Evolutionary conservation across 2,888 invertebrate genomes (phyloP).

Genomic region (Agelastica alni): DNA sequence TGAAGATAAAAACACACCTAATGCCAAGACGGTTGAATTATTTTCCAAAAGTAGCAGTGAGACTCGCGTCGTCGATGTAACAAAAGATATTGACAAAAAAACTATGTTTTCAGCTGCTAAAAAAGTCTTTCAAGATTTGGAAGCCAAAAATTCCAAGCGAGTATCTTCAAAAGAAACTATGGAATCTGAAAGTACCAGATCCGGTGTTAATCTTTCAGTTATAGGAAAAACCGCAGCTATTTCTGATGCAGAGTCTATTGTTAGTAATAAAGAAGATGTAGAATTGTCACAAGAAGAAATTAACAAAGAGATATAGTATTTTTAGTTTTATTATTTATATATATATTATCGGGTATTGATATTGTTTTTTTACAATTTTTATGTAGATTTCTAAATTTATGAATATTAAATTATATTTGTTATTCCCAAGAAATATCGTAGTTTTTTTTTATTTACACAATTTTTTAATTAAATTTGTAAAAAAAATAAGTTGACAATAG

Average conservation of each 20-base stretch:
- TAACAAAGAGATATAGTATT: not conserved
- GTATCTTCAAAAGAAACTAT: not conserved
- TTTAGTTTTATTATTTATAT: not conserved
- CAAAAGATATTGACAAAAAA: conserved; percentile 3
- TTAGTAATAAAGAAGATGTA: not conserved
- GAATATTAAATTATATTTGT: not conserved
- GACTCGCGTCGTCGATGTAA: not conserved
- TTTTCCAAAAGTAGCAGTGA: not conserved
- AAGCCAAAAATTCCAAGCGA: conserved; percentile 21
- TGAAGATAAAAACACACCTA: not conserved
- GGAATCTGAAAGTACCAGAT: not conserved
- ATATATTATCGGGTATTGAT: not conserved
- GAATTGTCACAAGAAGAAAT: conserved; percentile 4
- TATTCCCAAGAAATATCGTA: not conserved
- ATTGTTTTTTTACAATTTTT: not conserved
- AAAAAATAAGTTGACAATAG: too few species aligned
- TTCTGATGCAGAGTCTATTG: not conserved
- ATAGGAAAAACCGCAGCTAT: not conserved
- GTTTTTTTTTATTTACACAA: not conserved
- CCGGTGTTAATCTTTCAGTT: not conserved
- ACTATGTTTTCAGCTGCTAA: conserved; percentile 46
- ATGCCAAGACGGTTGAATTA: not conserved
- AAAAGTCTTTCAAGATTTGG: conserved; percentile 43
- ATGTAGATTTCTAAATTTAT: not conserved
- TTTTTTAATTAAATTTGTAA: too few species aligned